Conservation (phyloP, 92 coral and sea anemone genomes). For the Palythoa heliodiscus region DNA sequence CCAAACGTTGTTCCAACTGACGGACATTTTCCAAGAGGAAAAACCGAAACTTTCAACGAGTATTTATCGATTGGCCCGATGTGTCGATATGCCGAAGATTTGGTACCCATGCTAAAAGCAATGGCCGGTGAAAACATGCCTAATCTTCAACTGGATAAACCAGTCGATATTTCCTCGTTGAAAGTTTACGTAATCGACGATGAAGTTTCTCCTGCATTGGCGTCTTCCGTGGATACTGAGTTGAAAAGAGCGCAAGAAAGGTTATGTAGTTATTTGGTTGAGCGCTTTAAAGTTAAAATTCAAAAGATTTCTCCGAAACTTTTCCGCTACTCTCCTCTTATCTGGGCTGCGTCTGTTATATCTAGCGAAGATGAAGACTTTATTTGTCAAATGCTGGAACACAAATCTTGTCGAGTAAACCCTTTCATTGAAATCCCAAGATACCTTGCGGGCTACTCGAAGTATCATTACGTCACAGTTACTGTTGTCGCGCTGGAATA, state of each 20-base stretch:
- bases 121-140: conserved; percentile 73
- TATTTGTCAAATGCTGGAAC: conserved; percentile 60
- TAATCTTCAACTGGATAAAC: conserved; percentile 56
- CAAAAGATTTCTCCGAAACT: conserved; percentile 52
- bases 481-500: conserved; percentile 70
- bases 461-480: conserved; percentile 79
- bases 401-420: conserved; percentile 56
- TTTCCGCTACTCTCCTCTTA: conserved; percentile 74
- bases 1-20: conserved; percentile 78
- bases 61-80: conserved; percentile 83
- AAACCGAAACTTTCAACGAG: conserved; percentile 69
- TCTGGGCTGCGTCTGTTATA: conserved; percentile 76
- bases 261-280: conserved; percentile 49
- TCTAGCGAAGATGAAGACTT: conserved; percentile 64
- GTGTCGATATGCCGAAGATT: conserved; percentile 82
- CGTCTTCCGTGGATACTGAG: conserved; percentile 65
- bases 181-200: conserved; percentile 66
- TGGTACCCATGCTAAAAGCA: conserved; percentile 68
- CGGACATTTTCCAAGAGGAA: conserved; percentile 81
- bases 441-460: conserved; percentile 72
- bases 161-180: conserved; percentile 73
- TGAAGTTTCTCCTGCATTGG: conserved; percentile 60
- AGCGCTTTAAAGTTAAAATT: conserved; percentile 56
- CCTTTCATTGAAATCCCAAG: conserved; percentile 79
- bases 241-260: conserved; percentile 50